Base-by-base conservation (phyloP, 2,888 invertebrate species). In the Celastrina argiolus region DNA sequence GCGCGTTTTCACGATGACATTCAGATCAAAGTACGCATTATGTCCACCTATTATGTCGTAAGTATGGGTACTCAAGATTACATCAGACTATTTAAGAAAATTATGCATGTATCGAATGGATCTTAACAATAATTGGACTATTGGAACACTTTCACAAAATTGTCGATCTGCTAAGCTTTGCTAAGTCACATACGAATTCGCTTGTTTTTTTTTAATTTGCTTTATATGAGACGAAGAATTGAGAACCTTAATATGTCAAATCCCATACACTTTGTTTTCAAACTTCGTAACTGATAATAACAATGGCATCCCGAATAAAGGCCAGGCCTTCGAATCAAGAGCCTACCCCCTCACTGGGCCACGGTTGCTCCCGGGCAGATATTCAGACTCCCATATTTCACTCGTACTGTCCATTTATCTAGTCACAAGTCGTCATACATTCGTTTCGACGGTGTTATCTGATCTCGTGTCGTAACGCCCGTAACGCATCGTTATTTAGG, bases 401-500 rank as follows among this genome's bases (percentile, higher is more conserved):
- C 61, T 12, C 12, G 36, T 31, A 8, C 5, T 2, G 36, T 61
- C 34, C 39, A 39, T 39, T 61, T 61, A 61, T 61, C 61, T 61
- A 22, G 39, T 61, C 39, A 39, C 36, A 36, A 61, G 61, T 61
- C 61, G 36, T 59, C 78, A 70, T 74, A 72, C 70, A 73, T 77
- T 82, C 80, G 77, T 82, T 82, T 84, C 83, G 78, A 78, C 75
- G 76, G 71, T 75, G 78, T 82, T 88, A 88, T 90, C 88, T 84
- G 87, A 88, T 88, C 81, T 69, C 68, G 75, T 89, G 86, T 83
- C 83, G 83, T 83, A 87, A 88, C 77, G 77, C 71, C 74, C 74
- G 78, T 74, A 74, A 72, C 77, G 79, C 82, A 83, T 77, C 72
- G 74, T 81, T 72, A 71, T 74, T 71, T 74, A 71, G 76, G 74